Conservation (phyloP, 2,113 vertebrate species). For the Otocyon megalotis region DNA sequence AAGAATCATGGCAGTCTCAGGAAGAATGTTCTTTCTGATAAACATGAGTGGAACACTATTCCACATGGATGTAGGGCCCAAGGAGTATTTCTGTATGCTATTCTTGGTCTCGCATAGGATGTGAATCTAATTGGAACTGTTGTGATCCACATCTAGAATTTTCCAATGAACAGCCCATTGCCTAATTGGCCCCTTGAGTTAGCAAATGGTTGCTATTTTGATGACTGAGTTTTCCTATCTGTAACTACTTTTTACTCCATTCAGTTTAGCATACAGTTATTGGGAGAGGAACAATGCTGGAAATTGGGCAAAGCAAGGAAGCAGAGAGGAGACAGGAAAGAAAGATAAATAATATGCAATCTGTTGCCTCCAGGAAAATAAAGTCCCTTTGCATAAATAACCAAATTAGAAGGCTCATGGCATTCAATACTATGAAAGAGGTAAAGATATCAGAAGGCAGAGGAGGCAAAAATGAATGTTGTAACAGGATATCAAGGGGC, state of each 20-base stretch:
- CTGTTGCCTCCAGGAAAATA: not conserved
- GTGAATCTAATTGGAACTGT: constrained; percentile 70
- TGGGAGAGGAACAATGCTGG: not conserved
- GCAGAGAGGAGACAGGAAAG: not conserved
- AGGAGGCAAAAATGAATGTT: not conserved
- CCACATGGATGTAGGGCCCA: not conserved
- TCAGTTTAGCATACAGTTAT: not conserved
- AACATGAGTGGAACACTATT: not conserved
- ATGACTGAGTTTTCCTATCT: constrained; percentile 54
- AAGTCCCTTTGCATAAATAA: constrained; percentile 34
- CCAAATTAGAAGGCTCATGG: constrained; percentile 17
- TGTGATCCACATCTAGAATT: constrained; percentile 76
- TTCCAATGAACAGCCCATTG: constrained; percentile 65
- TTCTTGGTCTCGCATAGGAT: constrained; percentile 65
- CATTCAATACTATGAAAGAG: constrained; percentile 16
- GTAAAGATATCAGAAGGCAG: not conserved
- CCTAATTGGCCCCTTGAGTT: constrained; percentile 79
- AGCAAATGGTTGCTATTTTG: constrained; percentile 76
- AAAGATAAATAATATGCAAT: constrained; percentile 12
- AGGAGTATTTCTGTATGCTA: constrained; percentile 41
- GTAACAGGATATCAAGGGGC: not conserved
- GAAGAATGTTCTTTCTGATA: not conserved
- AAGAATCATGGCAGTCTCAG: not conserved
- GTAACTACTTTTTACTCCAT: constrained; percentile 36
- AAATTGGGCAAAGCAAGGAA: constrained; percentile 1